Evolutionary conservation across 1,140 invertebrate species (phyloP).

Genomic region (Neodiprion virginianus): DNA sequence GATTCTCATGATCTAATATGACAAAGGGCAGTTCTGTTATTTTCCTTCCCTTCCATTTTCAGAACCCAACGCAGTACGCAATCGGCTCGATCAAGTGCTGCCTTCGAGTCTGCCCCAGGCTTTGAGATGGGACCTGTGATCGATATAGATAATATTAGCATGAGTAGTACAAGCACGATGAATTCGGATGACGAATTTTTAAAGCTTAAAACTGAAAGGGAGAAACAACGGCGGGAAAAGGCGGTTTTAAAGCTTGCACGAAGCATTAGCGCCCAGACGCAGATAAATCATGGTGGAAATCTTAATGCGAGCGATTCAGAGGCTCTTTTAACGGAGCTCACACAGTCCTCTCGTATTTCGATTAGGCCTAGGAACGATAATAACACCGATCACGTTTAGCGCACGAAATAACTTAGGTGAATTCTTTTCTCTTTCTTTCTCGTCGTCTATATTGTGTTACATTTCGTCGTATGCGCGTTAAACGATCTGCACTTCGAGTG

Average conservation of each 20-base stretch:
- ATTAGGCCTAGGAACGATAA: conserved; percentile 10
- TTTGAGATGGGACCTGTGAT: conserved; percentile 23
- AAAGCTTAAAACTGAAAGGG: conserved; percentile 59
- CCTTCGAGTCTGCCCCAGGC: conserved; percentile 32
- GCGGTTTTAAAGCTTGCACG: conserved; percentile 58
- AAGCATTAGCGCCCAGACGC: conserved; percentile 52
- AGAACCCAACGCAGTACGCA: conserved; percentile 31
- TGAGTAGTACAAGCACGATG: conserved; percentile 33
- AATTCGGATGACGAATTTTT: conserved; percentile 62
- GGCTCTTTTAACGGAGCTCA: conserved; percentile 40
- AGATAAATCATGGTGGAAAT: conserved; percentile 11
- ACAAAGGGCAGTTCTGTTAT: conserved; percentile 37
- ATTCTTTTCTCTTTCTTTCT: neutral
- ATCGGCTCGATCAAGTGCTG: conserved; percentile 36
- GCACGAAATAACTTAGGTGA: neutral
- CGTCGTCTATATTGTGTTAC: neutral
- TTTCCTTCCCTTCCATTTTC: conserved; percentile 2
- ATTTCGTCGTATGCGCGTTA: neutral
- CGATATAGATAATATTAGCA: conserved; percentile 22
- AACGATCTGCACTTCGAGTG: too few species aligned
- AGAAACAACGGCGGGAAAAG: conserved; percentile 58
- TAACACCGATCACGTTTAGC: neutral
- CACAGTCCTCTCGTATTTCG: conserved; percentile 36
- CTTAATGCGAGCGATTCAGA: conserved; percentile 38
- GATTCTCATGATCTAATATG: conserved; percentile 53